These are phyloP conservation scores for Argyrosomus regius DNA, from an alignment of 2,797 vertebrate species.

Conservation along the genomic window DNA sequence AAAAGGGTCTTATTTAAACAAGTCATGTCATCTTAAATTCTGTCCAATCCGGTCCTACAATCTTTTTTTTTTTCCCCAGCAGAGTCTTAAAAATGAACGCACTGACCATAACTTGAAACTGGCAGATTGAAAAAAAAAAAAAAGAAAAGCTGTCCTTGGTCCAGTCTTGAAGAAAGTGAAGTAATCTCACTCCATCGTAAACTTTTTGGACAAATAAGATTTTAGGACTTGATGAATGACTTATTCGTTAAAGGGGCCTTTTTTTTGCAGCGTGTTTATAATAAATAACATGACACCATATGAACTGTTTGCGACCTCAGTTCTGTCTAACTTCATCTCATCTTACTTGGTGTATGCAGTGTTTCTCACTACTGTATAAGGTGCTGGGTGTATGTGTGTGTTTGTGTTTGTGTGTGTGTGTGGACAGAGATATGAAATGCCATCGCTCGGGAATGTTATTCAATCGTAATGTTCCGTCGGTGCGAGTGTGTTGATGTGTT, in stretches of 20 bases:
- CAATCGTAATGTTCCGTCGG: background rate
- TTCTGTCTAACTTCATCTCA: conserved; percentile 57
- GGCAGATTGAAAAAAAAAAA: conserved; percentile 11
- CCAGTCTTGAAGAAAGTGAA: conserved; percentile 17
- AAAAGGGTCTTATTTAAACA: conserved; percentile 50
- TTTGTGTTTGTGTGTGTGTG: conserved; percentile 26
- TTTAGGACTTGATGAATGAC: conserved; percentile 39
- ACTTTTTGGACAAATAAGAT: conserved; percentile 24
- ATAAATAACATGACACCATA: conserved; percentile 73
- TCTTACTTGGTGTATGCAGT: conserved; percentile 55
- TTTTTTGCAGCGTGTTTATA: conserved; percentile 53
- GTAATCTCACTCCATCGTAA: background rate
- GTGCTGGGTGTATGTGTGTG: conserved; percentile 51
- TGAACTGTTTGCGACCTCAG: conserved; percentile 48
- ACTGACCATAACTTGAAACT: conserved; percentile 20
- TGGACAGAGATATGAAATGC: conserved; percentile 3
- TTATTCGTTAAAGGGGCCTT: conserved; percentile 25
- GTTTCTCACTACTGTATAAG: conserved; percentile 61
- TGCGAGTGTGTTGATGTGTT: conserved; percentile 27
- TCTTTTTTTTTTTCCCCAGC: background rate
- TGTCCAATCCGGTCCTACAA: conserved; percentile 4
- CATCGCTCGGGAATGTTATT: conserved; percentile 37
- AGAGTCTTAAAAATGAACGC: conserved; percentile 15
- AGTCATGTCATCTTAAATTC: conserved; percentile 21
- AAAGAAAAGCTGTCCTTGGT: conserved; percentile 5